phyloP scores from a whole-genome alignment of 2,113 vertebrate genomes.

The Sphyrna mokarran region DNA sequence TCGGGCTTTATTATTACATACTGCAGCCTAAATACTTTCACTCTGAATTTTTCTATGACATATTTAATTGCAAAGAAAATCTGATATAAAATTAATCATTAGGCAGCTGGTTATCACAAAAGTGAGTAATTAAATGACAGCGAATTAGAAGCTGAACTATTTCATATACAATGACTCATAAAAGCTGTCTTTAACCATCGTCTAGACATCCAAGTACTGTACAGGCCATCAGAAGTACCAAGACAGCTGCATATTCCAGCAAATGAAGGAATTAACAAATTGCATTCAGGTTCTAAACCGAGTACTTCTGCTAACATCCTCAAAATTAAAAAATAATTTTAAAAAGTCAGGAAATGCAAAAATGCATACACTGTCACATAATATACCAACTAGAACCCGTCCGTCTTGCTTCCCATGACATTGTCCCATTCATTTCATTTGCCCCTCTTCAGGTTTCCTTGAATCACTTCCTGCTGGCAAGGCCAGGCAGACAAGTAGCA shows the following conservation, averaged over 20 bases:
- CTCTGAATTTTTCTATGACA: neutral
- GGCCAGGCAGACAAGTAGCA: neutral
- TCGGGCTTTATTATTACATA: neutral
- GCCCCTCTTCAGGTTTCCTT: neutral
- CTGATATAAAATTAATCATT: neutral
- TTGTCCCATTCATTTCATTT: neutral
- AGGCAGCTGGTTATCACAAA: slow-evolving; percentile 3
- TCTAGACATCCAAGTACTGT: slow-evolving; percentile 13
- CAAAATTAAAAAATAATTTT: neutral
- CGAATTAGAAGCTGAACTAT: slow-evolving; percentile 13
- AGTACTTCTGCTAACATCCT: neutral
- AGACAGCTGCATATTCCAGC: slow-evolving; percentile 20
- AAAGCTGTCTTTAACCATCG: slow-evolving; percentile 26
- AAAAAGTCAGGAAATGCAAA: neutral
- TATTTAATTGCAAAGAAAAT: slow-evolving; percentile 13
- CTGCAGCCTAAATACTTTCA: neutral
- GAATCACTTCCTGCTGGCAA: neutral
- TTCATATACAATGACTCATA: neutral
- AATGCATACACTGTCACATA: neutral
- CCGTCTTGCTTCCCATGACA: neutral
- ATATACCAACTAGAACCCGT: neutral
- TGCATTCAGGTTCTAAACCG: neutral
- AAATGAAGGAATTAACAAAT: neutral
- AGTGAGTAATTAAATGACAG: neutral
- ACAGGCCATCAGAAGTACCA: neutral